Evolutionary conservation across 2,888 invertebrate species (phyloP).

Genomic region (Malthinus seriepunctatus): DNA sequence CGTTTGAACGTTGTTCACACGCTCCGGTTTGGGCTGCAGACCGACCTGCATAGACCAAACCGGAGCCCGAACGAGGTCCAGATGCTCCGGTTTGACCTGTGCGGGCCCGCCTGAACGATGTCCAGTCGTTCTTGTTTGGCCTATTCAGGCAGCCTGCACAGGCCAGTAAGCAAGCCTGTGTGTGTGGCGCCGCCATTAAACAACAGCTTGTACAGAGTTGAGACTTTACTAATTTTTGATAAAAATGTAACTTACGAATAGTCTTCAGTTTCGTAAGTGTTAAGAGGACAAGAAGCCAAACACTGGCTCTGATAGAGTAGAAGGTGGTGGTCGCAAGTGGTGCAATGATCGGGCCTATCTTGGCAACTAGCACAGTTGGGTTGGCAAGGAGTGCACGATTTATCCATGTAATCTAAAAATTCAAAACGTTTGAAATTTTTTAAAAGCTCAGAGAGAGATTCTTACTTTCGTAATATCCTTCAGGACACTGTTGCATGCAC

Average conservation of each 20-base stretch:
- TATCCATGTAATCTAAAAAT: conserved; percentile 55
- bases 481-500: conserved; percentile 86
- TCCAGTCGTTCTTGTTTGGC: too few species aligned
- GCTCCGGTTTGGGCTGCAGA: too few species aligned
- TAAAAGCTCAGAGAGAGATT: not conserved
- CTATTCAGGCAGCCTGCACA: too few species aligned
- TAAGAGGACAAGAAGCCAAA: conserved; percentile 79
- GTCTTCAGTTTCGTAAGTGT: conserved; percentile 85
- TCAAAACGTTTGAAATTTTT: not conserved
- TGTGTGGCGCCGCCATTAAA: too few species aligned
- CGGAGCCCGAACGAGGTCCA: too few species aligned
- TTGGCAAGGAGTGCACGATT: conserved; percentile 82
- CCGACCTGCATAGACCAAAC: too few species aligned
- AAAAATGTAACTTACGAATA: conserved; percentile 63
- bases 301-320: conserved; percentile 82
- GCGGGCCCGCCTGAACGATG: not conserved
- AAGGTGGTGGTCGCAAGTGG: conserved; percentile 86
- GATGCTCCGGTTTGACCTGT: too few species aligned
- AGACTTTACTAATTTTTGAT: not conserved
- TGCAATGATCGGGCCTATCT: conserved; percentile 80
- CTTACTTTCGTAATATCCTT: conserved; percentile 84
- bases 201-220: too few species aligned
- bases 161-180: too few species aligned
- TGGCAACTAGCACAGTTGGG: conserved; percentile 86
- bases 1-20: too few species aligned